Base-by-base conservation (phyloP, 2,888 invertebrate genomes). In the Hemaris fuciformis region DNA sequence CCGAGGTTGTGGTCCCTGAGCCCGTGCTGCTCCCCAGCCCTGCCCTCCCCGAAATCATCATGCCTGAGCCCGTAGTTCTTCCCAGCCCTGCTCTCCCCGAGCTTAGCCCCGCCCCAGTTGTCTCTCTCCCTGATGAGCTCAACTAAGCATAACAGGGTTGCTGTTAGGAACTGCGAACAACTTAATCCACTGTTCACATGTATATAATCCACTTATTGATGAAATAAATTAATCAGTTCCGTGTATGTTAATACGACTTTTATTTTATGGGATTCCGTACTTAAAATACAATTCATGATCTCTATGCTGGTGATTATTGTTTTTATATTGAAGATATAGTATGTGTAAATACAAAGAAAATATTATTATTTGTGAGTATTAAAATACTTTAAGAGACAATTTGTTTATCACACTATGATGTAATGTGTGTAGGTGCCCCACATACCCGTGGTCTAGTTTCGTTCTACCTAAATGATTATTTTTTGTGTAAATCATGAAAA, bases 51-150 rank as follows among this genome's bases (percentile, higher is more conserved):
- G 61, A 59, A 5, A 57, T 63, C 41, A 45, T n/a, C n/a, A n/a
- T n/a, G n/a, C n/a, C n/a, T n/a, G n/a, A n/a, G n/a, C n/a, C n/a
- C 10, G 56, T 56, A 0, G 25, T 59, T 4, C 25, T 70, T 27
- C 64, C 48, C 2, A 63, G 34, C 62, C 66, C 67, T 63, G 60
- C 64, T 46, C 42, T 65, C 27, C 67, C 67, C 45, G 61, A 60
- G 7, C 59, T 62, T 45, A 31, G 3, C n/a, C 10, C n/a, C 8
- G 13, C 38, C n/a, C 13, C 10, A n/a, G 38, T 38, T 22, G 69
- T 70, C 58, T 61, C 62, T 38, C 18, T 72, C 27, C 75, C 76
- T 2, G 75, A 71, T 18, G 59, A 48, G 18, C 66, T 76, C 22
- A 76, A 76, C 68, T 76, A 66, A 67, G 43, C 18, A 20, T 13